phyloP scores from a whole-genome alignment of 1,140 invertebrate genomes.

The Drosophila erecta region DNA sequence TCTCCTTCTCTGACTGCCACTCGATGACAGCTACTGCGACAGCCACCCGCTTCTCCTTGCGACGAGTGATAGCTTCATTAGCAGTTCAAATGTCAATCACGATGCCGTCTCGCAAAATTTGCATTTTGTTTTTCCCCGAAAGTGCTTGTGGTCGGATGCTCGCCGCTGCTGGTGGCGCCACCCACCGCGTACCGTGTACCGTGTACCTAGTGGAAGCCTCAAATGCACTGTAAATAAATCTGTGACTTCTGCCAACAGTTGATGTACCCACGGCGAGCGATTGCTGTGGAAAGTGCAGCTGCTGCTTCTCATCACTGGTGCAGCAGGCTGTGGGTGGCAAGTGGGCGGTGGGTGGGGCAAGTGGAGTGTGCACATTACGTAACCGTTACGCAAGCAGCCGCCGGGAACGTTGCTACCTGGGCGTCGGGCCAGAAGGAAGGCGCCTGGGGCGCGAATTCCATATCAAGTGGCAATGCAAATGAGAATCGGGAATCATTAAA shows the following conservation, averaged over 20 bases:
- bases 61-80: constrained; percentile 63
- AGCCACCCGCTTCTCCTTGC: constrained; percentile 5
- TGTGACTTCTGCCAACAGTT: too few species aligned
- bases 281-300: background rate
- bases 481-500: constrained; percentile 42
- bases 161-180: background rate
- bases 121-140: constrained; percentile 52
- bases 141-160: constrained; percentile 10
- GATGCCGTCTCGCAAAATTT: constrained; percentile 54
- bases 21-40: constrained; percentile 34
- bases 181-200: too few species aligned
- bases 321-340: background rate
- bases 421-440: constrained; percentile 28
- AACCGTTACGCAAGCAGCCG: constrained; percentile 34
- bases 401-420: constrained; percentile 22
- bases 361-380: constrained; percentile 38
- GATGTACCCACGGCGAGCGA: too few species aligned
- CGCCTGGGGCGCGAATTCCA: constrained; percentile 28
- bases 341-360: too few species aligned
- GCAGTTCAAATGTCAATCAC: constrained; percentile 67
- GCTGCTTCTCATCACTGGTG: constrained; percentile 2
- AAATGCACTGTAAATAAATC: too few species aligned
- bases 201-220: too few species aligned
- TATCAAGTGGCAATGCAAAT: constrained; percentile 39
- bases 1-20: constrained; percentile 18